Evolutionary conservation across 2,797 vertebrate species (phyloP).

Genomic region (Sebastes ruberrimus): DNA sequence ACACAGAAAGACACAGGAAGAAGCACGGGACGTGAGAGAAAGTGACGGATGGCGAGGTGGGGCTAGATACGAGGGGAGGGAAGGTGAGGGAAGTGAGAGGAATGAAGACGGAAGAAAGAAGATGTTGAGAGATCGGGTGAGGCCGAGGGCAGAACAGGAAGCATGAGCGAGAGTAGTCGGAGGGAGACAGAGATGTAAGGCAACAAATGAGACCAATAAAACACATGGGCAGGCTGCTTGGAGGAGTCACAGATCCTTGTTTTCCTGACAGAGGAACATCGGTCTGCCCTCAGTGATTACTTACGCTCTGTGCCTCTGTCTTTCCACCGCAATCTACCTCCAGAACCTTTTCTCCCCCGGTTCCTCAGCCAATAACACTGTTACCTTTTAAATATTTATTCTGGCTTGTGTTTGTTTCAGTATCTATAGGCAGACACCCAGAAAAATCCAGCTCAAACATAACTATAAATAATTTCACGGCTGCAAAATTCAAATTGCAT

Average conservation of each 20-base stretch:
- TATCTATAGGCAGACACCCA: conserved; percentile 20
- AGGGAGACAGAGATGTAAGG: conserved; percentile 62
- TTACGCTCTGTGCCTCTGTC: conserved; percentile 36
- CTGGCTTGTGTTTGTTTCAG: conserved; percentile 18
- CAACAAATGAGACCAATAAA: conserved; percentile 74
- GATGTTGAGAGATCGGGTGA: conserved; percentile 51
- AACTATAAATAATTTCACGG: conserved; percentile 42
- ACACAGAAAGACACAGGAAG: conserved; percentile 2
- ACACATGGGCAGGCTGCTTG: conserved; percentile 59
- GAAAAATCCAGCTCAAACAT: conserved; percentile 28
- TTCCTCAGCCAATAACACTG: conserved; percentile 29
- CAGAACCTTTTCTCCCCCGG: not conserved
- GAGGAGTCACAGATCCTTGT: conserved; percentile 67
- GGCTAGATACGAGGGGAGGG: conserved; percentile 25
- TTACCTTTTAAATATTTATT: conserved; percentile 47
- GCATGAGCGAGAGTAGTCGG: conserved; percentile 31
- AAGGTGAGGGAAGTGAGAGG: conserved; percentile 13
- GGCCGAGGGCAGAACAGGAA: conserved; percentile 48
- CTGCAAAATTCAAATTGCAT: conserved; percentile 41
- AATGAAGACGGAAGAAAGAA: conserved; percentile 30
- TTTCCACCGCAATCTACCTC: conserved; percentile 40
- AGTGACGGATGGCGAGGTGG: conserved; percentile 40
- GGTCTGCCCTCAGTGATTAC: conserved; percentile 63
- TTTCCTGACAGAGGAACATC: conserved; percentile 63
- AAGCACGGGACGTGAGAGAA: conserved; percentile 24